Conservation (phyloP, 2,797 vertebrate genomes). For the Tinamus major region DNA sequence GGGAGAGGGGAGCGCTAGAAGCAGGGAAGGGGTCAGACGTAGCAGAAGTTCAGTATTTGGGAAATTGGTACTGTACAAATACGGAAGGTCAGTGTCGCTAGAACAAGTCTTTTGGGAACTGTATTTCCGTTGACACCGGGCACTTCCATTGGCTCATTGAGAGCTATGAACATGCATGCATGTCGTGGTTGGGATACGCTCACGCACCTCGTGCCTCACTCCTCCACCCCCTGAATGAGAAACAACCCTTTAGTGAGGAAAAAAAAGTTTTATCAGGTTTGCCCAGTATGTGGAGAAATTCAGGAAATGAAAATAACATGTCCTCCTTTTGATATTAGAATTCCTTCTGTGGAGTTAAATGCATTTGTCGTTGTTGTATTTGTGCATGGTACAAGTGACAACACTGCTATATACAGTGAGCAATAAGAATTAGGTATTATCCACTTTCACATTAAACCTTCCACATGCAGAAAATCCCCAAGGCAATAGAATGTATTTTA, state of each 20-base stretch:
- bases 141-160: constrained; percentile 27
- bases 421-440: constrained; percentile 55
- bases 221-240: constrained; percentile 46
- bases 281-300: constrained; percentile 36
- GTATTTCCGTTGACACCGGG: constrained; percentile 21
- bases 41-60: constrained; percentile 45
- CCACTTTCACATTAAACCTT: constrained; percentile 37
- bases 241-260: constrained; percentile 49
- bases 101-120: constrained; percentile 25
- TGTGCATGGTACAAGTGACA: constrained; percentile 75
- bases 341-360: constrained; percentile 62
- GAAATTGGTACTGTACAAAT: constrained; percentile 57
- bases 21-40: constrained; percentile 32
- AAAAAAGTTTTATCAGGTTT: constrained; percentile 36
- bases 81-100: constrained; percentile 53
- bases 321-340: constrained; percentile 32
- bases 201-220: constrained; percentile 63
- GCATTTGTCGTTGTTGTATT: constrained; percentile 67
- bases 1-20: constrained; percentile 6
- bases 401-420: constrained; percentile 62
- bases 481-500: background rate
- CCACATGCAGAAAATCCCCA: constrained; percentile 8
- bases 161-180: constrained; percentile 65
- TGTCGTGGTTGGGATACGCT: constrained; percentile 58
- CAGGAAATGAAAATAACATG: constrained; percentile 36